Evolutionary conservation across 2,797 vertebrate genomes (phyloP), one percentile per base, ranked within the genome.

Genomic region (Amazonetta brasiliensis): DNA sequence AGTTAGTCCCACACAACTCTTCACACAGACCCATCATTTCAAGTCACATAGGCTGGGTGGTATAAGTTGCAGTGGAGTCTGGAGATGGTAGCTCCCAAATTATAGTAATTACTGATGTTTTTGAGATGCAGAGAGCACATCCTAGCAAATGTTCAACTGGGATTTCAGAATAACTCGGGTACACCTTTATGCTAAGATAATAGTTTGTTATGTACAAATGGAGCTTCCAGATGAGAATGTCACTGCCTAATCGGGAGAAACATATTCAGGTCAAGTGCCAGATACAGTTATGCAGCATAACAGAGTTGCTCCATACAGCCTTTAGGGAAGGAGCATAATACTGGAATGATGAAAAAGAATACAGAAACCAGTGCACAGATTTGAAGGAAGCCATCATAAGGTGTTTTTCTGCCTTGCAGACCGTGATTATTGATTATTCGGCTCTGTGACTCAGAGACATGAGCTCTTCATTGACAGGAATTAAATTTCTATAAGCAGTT

Each of bases 261-360:
- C 96, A 95, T 95, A 98, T 98, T 98, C 95, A 97, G 98, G 97
- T 98, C 98, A 98, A 97, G 90, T 96, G 97, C 97, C 97, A 97
- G 95, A 97, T 91, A 91, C 23, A 46, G 95, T 97, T 98, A 97
- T 94, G 93, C 90, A 93, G 91, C 73, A 82, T 54, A 94, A 76
- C 68, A 93, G 83, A 58, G 55, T 90, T 89, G 85, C 93, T 89
- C 88, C 68, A 66, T 60, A 30, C 79, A 94, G 94, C 96, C 97
- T 98, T 95, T 87, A 91, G 96, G 96, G 95, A 96, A 96, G 84
- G 80, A 77, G 23, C 81, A 64, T 79, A 93, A 95, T 89, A 87
- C 62, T 75, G 87, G 50, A 92, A 92, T 59, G 46, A 43, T 87
- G 73, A 82, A 94, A 84, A 90, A 87, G 66, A 95, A 89, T 50